Evolutionary conservation across 2,888 invertebrate species (phyloP).

Genomic region (Aproaerema taeniolella): DNA sequence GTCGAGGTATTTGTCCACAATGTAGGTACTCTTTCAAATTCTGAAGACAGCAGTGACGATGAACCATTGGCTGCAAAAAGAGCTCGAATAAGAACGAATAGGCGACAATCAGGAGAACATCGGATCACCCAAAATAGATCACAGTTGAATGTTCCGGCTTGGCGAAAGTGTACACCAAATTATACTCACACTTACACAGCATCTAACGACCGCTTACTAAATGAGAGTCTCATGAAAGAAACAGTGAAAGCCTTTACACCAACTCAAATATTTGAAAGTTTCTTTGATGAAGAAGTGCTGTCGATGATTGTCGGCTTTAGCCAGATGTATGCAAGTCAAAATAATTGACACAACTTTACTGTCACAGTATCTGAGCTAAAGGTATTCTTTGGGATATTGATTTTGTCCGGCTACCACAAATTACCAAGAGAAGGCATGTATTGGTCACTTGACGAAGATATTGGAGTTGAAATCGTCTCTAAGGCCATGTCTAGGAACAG

Average conservation of each 20-base stretch:
- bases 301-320: not conserved
- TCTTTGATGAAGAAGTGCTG: slow-evolving; percentile 2
- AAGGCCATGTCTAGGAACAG: slow-evolving; percentile 11
- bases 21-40: not conserved
- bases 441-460: slow-evolving; percentile 16
- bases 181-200: not conserved
- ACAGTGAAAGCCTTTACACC: slow-evolving; percentile 1
- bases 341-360: slow-evolving; percentile 12
- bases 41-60: not conserved
- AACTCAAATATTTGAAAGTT: slow-evolving; percentile 14
- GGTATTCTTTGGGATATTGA: slow-evolving; percentile 13
- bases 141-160: not conserved
- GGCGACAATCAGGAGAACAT: not conserved
- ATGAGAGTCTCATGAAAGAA: slow-evolving; percentile 1
- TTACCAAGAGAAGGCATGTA: slow-evolving; percentile 6
- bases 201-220: too few relatives aligned
- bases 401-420: slow-evolving; percentile 14
- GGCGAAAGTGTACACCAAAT: not conserved
- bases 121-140: too few relatives aligned
- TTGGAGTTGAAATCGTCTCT: slow-evolving; percentile 12
- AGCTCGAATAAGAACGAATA: too few relatives aligned
- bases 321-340: slow-evolving; percentile 12
- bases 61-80: not conserved
- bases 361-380: slow-evolving; percentile 5
- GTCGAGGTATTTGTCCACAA: slow-evolving; percentile 6